Base-by-base conservation (phyloP, 1,140 invertebrate species). In the Atta cephalotes region DNA sequence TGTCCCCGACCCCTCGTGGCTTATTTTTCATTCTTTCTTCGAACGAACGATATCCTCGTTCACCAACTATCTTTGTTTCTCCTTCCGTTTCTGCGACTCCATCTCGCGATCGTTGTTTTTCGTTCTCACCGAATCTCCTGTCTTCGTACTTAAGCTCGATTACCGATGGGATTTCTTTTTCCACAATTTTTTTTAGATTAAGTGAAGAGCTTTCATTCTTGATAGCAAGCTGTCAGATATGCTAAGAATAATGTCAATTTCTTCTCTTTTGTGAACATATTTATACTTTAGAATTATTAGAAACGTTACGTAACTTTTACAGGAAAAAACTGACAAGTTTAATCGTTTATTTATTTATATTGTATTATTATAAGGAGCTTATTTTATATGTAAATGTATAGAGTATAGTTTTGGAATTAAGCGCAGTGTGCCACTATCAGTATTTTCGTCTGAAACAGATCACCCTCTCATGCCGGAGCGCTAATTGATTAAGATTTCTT, bases 121-220 rank as follows among this genome's bases (percentile, higher is more conserved):
- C 51, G 9, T 39, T 25, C 14, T 60, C 14, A 10, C 14, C 28
- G n/a, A 80, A 76, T 58, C 81, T 72, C 56, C 45, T 60, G 56
- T 66, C 39, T 80, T 78, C 77, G 45, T 86, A 51, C 60, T 77
- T 65, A 12, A 58, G n/a, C n/a, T 21, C 72, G 62, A 66, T 74
- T 84, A 88, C 74, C 68, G 62, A 39, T 76, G 62, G 39, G 84
- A 86, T 80, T 88, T 88, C 60, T 58, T 28, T 66, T 60, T 70
- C 58, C 56, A 58, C 74, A 85, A 90, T 90, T 90, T 90, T 90
- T 90, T 86, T 90, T 85, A 82, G 80, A 90, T 90, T 90, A 90
- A 86, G 63, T 79, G 51, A 28, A 72, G 45, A 39, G 71, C 21
- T 49, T 78, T 62, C 45, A 70, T 58, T 35, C 45, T 58, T 28